Evolutionary conservation across 2,797 vertebrate genomes (phyloP).

Genomic region (Halcyon leucocephala): DNA sequence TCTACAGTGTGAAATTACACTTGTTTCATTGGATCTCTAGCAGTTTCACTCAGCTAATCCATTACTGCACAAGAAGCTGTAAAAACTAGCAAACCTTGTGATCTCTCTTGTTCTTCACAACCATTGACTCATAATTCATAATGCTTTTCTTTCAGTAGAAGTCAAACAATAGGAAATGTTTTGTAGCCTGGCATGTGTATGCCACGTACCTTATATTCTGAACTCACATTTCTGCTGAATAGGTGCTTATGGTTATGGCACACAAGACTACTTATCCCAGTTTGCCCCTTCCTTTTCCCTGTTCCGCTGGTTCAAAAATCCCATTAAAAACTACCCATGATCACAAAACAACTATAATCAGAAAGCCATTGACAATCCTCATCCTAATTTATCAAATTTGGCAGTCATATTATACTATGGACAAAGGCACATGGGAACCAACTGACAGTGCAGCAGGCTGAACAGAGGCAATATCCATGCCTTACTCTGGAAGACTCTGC

Average conservation of each 20-base stretch:
- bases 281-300: background rate
- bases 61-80: background rate
- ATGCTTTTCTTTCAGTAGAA: background rate
- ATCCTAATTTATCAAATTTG: background rate
- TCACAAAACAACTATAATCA: rapidly evolving
- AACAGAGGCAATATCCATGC: background rate
- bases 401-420: background rate
- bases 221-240: background rate
- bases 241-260: background rate
- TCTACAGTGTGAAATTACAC: background rate
- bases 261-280: background rate
- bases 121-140: background rate
- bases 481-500: background rate
- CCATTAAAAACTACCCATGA: background rate
- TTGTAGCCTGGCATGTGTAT: background rate
- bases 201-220: background rate
- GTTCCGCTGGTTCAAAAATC: background rate
- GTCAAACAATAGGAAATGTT: background rate
- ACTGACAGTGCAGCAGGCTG: background rate
- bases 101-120: background rate
- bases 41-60: background rate
- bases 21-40: background rate
- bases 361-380: background rate
- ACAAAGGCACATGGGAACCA: background rate
- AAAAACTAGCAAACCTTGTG: background rate